These are phyloP conservation scores for Lochmaea crataegi DNA, from an alignment of 2,888 invertebrate genomes.

Conservation along the genomic window DNA sequence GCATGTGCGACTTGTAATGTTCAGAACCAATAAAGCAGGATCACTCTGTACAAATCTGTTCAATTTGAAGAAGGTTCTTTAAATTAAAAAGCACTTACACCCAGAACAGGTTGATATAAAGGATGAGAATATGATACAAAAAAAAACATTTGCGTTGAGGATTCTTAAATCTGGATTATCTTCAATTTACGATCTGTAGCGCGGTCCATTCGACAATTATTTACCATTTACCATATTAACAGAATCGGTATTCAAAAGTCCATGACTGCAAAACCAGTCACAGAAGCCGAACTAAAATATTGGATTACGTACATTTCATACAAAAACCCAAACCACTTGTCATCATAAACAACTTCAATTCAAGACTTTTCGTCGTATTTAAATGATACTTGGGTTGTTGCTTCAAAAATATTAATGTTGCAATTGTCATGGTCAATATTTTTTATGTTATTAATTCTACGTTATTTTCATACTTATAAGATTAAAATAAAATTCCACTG, in stretches of 20 bases:
- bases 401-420: background rate
- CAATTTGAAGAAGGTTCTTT: background rate
- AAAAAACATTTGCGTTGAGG: background rate
- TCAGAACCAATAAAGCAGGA: background rate
- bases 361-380: conserved; percentile 3
- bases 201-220: conserved; percentile 9
- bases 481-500: conserved; percentile 1
- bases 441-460: background rate
- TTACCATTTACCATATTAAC: conserved; percentile 21
- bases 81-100: background rate
- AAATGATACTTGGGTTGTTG: background rate
- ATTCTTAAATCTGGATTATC: conserved; percentile 40
- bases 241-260: conserved; percentile 13
- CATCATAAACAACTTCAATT: background rate
- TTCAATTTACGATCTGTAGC: conserved; percentile 36
- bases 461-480: conserved; percentile 1
- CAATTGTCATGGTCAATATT: conserved; percentile 2
- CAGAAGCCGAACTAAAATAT: conserved; percentile 11
- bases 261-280: conserved; percentile 14
- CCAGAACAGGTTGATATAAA: conserved; percentile 9
- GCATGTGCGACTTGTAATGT: too few species aligned
- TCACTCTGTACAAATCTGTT: background rate
- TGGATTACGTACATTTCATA: conserved; percentile 8
- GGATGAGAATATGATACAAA: background rate
- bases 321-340: background rate